phyloP scores from a whole-genome alignment of 1,140 invertebrate species.

The Heliothis virescens region DNA sequence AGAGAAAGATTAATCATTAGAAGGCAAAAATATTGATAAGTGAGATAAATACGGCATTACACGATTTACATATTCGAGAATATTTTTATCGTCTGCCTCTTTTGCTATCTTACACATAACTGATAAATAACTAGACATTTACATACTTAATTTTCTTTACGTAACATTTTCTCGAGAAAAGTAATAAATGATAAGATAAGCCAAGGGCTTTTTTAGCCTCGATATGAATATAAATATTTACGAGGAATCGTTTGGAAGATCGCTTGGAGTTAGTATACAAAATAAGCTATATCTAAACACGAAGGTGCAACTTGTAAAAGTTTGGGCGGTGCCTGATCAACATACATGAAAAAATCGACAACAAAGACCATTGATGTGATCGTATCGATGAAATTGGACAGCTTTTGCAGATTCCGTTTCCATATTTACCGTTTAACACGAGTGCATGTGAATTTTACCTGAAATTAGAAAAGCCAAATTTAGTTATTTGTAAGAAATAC shows the following conservation, averaged over 20 bases:
- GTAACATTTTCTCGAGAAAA: neutral
- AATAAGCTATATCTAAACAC: conserved; percentile 57
- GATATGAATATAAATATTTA: conserved; percentile 63
- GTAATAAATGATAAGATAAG: neutral
- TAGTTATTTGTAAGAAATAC: neutral
- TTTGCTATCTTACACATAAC: too few relatives aligned
- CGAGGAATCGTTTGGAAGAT: conserved; percentile 51
- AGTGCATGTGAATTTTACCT: conserved; percentile 16
- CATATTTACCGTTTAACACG: neutral
- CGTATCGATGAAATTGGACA: conserved; percentile 29
- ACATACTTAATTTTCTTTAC: too few relatives aligned
- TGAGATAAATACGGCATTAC: too few relatives aligned
- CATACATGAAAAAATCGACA: conserved; percentile 29
- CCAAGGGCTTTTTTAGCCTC: neutral
- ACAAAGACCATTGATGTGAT: neutral
- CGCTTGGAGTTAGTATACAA: conserved; percentile 50
- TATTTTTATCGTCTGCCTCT: too few relatives aligned
- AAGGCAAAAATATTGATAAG: neutral
- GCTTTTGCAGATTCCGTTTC: neutral
- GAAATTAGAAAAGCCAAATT: conserved; percentile 17
- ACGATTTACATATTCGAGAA: too few relatives aligned
- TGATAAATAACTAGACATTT: too few relatives aligned
- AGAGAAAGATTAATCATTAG: neutral
- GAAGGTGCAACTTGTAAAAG: conserved; percentile 47
- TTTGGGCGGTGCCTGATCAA: conserved; percentile 42